These are phyloP conservation scores for Sarotherodon lohbergeri DNA, from an alignment of 2,113 vertebrate genomes.

Conservation along the genomic window DNA sequence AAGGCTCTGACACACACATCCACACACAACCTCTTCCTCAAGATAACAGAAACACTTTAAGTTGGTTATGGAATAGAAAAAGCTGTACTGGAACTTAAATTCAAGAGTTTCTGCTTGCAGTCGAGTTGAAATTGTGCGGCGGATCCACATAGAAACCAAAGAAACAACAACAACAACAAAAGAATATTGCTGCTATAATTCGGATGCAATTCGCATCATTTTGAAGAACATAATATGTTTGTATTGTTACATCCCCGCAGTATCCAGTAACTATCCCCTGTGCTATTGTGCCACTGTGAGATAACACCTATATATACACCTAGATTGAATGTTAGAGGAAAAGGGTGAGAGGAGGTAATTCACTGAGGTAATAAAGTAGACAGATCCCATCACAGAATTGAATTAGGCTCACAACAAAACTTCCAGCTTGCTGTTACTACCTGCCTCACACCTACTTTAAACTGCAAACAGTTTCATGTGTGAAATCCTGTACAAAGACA, in stretches of 20 bases:
- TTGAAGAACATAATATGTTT: conserved; percentile 12
- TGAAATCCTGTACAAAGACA: neutral
- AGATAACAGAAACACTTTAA: neutral
- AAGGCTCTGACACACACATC: neutral
- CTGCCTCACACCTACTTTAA: neutral
- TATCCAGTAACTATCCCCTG: conserved; percentile 21
- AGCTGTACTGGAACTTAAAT: neutral
- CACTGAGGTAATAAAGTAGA: conserved; percentile 46
- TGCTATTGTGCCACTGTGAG: conserved; percentile 35
- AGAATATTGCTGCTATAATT: neutral
- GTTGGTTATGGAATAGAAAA: neutral
- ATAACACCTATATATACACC: conserved; percentile 39
- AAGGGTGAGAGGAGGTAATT: conserved; percentile 40
- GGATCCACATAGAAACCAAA: neutral
- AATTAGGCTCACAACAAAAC: conserved; percentile 43
- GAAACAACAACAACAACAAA: neutral
- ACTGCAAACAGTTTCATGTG: neutral
- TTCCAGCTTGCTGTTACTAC: conserved; percentile 11
- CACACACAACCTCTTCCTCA: neutral
- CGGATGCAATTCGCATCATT: conserved; percentile 2
- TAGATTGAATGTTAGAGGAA: conserved; percentile 47
- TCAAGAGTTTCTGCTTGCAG: neutral
- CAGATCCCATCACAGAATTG: conserved; percentile 45
- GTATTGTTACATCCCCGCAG: conserved; percentile 1
- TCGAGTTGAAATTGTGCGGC: neutral